Evolutionary conservation across 1,140 invertebrate species (phyloP), one percentile per base, ranked within the genome.

Genomic region (Neelides sp.): DNA sequence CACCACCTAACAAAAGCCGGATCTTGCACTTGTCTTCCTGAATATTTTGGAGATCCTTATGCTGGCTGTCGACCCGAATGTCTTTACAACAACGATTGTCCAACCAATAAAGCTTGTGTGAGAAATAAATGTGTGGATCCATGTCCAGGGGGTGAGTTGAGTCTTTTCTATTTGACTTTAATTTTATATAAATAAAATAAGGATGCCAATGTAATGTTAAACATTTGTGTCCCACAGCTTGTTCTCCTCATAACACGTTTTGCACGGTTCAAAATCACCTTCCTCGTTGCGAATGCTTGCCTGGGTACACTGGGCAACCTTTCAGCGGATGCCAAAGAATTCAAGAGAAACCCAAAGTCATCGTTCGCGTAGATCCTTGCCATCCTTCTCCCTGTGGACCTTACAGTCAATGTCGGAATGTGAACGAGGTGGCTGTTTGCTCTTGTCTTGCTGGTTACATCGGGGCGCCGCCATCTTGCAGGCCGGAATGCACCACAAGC

Each of bases 91-190:
- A 73, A 73, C 35, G 84, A 91, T 40, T 91, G 86, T 63, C 64
- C 73, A 1, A 64, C 72, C 3, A 75, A 79, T 22, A 78, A 81
- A 63, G 82, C 84, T 22, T 90, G 87, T 61, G 74, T 87, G 1
- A 82, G 84, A 62, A 78, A 84, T 58, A 85, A 84, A 63, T 90
- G 86, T 65, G 79, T 82, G 0, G 82, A 91, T 70, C 85, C 86
- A 3, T 91, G 81, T 63, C 71, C 74, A 1, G 57, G 57, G 5
- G 42, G n/a, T n/a, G n/a, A n/a, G n/a, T n/a, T 22, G 22, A n/a
- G n/a, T n/a, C n/a, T n/a, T n/a, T n/a, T n/a, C n/a, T n/a, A n/a
- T n/a, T n/a, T n/a, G n/a, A n/a, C n/a, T n/a, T n/a, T n/a, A n/a
- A n/a, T n/a, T n/a, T n/a, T n/a, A n/a, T n/a, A n/a, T n/a, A n/a